Base-by-base conservation (phyloP, 2,113 vertebrate genomes). In the Pseudopodoces humilis region DNA sequence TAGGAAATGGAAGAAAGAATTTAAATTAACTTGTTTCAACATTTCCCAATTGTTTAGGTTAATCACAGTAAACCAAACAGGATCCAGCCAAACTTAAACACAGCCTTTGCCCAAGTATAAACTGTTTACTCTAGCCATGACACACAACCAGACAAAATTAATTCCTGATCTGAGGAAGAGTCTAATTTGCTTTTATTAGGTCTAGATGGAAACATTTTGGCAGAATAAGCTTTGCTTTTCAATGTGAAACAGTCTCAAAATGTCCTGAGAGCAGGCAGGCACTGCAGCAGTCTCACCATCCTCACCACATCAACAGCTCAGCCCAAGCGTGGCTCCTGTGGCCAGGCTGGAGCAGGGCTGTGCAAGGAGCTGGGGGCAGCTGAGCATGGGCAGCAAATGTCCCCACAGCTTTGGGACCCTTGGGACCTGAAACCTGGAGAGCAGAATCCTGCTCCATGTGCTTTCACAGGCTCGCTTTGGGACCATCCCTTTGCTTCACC, bases 51-150 rank as follows among this genome's bases (percentile, higher is more conserved):
- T 96, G 96, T 96, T 97, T 96, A 84, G 86, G 56, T 95, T 96
- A 94, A 92, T 92, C 83, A 86, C 47, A 78, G 89, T 88, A 95
- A 96, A 82, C 91, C 88, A 96, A 97, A 97, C 96, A 96, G 91
- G 86, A 95, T 91, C 92, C 81, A 41, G 91, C 43, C 52, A 12
- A 46, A 75, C 58, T 95, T 95, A 97, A 95, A 97, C 96, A 95
- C 64, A 95, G 74, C n/a, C 65, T 92, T 91, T 86, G 69, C 91
- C 37, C 65, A 64, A 84, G 53, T 78, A 83, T 95, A 97, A 97
- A 97, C 84, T 84, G 94, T 97, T 97, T 97, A 95, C 25, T 84
- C 60, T 76, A 94, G 35, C 77, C 23, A 24, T 62, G 83, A 95
- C 86, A 96, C 77, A 68, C 91, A 95, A 93, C 44, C 60, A 94